These are phyloP conservation scores for Agrotis puta DNA, from an alignment of 2,888 invertebrate genomes.

Conservation along the genomic window DNA sequence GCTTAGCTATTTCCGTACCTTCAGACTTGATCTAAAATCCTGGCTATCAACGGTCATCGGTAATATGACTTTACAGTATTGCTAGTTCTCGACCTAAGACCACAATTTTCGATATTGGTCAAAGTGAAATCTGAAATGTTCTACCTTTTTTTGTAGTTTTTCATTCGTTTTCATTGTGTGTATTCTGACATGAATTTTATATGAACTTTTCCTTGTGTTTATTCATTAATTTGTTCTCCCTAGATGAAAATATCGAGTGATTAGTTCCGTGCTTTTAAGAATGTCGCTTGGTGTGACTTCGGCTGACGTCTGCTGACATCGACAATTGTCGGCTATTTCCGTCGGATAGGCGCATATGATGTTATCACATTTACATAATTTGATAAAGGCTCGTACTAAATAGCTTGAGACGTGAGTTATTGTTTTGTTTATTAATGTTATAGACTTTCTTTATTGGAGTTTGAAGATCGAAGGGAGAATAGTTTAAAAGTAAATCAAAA, in stretches of 20 bases:
- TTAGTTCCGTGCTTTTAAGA: conserved; percentile 32
- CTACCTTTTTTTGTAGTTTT: too few species aligned
- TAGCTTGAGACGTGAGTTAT: conserved; percentile 18
- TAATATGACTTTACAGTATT: too few species aligned
- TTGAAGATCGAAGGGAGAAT: conserved; percentile 12
- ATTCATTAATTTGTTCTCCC: conserved; percentile 54
- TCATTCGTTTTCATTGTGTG: too few species aligned
- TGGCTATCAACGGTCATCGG: too few species aligned
- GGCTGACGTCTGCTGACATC: conserved; percentile 22
- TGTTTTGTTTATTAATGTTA: conserved; percentile 12
- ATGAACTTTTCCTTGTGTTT: conserved; percentile 30
- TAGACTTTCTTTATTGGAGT: conserved; percentile 6
- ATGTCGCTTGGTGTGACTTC: conserved; percentile 36
- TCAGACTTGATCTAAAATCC: too few species aligned
- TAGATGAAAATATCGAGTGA: conserved; percentile 32
- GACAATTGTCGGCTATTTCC: conserved; percentile 25
- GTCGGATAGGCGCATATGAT: conserved; percentile 31
- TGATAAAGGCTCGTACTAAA: conserved; percentile 20
- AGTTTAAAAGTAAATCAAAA: conserved; percentile 13
- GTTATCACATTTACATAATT: conserved; percentile 57
- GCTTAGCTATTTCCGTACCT: too few species aligned
- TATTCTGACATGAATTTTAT: too few species aligned
- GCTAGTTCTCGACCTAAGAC: too few species aligned
- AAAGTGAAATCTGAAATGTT: too few species aligned
- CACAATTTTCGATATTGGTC: too few species aligned